Conservation (phyloP, 2,113 vertebrate genomes). For the Polypterus bichir region DNA sequence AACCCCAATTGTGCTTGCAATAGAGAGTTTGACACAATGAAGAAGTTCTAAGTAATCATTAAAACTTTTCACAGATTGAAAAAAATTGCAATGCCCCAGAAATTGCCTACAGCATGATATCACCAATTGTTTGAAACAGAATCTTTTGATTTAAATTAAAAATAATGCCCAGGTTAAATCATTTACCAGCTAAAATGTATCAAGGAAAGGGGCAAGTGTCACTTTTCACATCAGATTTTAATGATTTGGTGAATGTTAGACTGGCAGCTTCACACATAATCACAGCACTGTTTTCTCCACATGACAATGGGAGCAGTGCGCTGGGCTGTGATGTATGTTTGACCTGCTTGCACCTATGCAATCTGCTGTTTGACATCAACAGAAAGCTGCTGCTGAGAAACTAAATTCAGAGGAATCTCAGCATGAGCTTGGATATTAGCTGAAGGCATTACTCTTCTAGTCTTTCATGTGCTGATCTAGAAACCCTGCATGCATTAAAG, state of each 20-base stretch:
- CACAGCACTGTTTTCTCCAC: neutral
- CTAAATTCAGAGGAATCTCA: constrained; percentile 18
- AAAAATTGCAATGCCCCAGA: no score
- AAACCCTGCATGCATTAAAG: no score
- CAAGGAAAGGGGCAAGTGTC: neutral
- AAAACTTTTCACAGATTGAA: no score
- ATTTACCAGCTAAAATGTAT: neutral
- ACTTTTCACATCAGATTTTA: neutral
- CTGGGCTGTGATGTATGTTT: constrained; percentile 10
- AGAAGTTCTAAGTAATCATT: no score
- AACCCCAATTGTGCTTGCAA: no score
- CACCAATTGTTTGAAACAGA: neutral
- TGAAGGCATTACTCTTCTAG: constrained; percentile 11
- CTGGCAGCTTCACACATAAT: neutral
- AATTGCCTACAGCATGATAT: no score
- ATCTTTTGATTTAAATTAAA: neutral
- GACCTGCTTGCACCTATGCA: constrained; percentile 17
- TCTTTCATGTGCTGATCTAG: constrained; percentile 14
- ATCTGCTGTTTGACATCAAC: constrained; percentile 26
- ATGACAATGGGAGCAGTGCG: neutral
- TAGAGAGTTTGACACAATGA: no score
- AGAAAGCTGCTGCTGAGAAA: constrained; percentile 26
- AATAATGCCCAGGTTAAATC: neutral
- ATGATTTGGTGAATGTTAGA: neutral
- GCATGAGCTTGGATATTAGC: constrained; percentile 23